A percentile compares a stretch with the other conserved stretches of the same genome.
These are phyloP conservation scores for Notolabrus celidotus DNA, from an alignment of 2,797 vertebrate species.

Conservation along the genomic window DNA sequence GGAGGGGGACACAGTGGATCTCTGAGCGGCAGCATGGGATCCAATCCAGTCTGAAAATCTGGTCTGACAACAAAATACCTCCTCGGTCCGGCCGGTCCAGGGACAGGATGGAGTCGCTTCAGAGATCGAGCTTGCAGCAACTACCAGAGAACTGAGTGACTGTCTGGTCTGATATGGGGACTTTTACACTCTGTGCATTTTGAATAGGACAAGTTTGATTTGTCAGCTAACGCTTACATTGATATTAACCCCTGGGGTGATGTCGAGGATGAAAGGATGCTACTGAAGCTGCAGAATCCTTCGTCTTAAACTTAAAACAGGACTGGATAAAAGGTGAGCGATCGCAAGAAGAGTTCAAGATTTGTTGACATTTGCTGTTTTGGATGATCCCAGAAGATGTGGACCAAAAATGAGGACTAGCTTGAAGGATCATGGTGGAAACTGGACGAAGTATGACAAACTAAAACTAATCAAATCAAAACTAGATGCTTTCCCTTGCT, in stretches of 20 bases:
- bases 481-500: not conserved
- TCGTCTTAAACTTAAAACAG: not conserved
- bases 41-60: slow-evolving; percentile 10
- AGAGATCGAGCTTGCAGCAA: slow-evolving; percentile 5
- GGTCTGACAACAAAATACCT: slow-evolving; percentile 26
- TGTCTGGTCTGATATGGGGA: slow-evolving; percentile 1
- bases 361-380: not conserved
- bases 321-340: slow-evolving; percentile 19
- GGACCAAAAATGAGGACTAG: slow-evolving; percentile 18
- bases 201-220: slow-evolving; percentile 11
- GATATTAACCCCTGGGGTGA: not conserved
- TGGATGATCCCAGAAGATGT: slow-evolving; percentile 1
- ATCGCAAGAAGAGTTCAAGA: slow-evolving; percentile 6
- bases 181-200: not conserved
- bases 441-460: slow-evolving; percentile 1
- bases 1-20: slow-evolving; percentile 36
- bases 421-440: not conserved
- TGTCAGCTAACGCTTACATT: not conserved
- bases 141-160: not conserved
- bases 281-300: not conserved
- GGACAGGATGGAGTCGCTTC: slow-evolving; percentile 4
- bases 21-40: slow-evolving; percentile 40
- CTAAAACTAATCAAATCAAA: not conserved
- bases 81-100: slow-evolving; percentile 15
- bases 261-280: slow-evolving; percentile 2